A percentile compares a stretch with the other conserved stretches of the same genome.
Conservation (phyloP, 2,113 vertebrate genomes). For the Poeciliopsis occidentalis region DNA sequence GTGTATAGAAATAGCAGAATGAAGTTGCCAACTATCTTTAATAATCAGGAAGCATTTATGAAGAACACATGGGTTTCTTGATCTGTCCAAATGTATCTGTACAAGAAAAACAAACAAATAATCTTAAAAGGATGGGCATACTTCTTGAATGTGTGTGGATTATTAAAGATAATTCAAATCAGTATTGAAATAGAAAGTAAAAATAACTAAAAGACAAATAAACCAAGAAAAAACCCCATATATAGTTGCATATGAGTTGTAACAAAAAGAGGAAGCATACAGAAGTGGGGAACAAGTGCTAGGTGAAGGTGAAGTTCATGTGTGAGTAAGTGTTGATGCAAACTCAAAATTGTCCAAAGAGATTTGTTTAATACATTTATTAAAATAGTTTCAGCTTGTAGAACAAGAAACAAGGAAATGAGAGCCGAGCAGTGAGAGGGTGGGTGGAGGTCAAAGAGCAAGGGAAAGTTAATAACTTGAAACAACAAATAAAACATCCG, state of each 20-base stretch:
- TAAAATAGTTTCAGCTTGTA: no score
- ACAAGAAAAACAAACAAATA: constrained; percentile 9
- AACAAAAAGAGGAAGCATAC: constrained; percentile 35
- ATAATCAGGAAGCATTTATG: neutral
- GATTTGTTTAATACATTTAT: no score
- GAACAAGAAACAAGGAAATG: no score
- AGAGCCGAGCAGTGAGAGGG: no score
- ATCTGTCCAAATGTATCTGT: neutral
- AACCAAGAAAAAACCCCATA: neutral
- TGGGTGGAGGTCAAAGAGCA: no score
- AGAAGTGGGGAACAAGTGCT: constrained; percentile 61
- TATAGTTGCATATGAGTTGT: constrained; percentile 2
- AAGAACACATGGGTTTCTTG: neutral
- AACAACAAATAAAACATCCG: no score
- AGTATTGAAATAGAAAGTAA: neutral
- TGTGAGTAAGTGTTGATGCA: constrained; percentile 67
- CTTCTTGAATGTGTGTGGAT: neutral
- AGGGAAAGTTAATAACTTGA: no score
- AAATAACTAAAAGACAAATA: neutral
- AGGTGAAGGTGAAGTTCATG: constrained; percentile 77
- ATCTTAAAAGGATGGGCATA: neutral
- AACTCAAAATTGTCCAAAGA: no score
- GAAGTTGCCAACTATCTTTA: neutral
- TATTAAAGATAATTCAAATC: neutral
- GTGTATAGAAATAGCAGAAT: neutral